Percentiles rank a stretch among this genome's conserved stretches.
These are phyloP conservation scores for Chiridota heheva DNA, from an alignment of 35 echinoderm and acorn worm species.

Conservation along the genomic window DNA sequence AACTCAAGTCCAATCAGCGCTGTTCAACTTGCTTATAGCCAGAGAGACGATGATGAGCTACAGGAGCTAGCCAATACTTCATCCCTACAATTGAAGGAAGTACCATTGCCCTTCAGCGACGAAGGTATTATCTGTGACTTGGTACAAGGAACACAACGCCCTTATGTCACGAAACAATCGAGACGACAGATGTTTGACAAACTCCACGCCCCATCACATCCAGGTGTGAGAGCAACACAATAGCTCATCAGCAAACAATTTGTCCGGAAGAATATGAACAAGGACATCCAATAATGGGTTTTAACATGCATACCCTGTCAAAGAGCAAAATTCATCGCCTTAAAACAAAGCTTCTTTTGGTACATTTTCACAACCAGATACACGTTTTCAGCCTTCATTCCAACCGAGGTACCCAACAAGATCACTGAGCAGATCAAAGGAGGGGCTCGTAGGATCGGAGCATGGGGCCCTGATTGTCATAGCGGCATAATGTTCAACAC, in stretches of 20 bases:
- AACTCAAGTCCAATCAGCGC: neutral
- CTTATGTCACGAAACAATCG: neutral
- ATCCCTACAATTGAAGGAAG: neutral
- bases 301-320: slow-evolving; percentile 31
- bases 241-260: neutral
- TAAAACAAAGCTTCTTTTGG: too few species aligned
- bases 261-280: neutral
- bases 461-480: too few species aligned
- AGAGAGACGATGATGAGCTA: neutral
- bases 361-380: too few species aligned
- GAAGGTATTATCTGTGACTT: neutral
- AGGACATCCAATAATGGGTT: neutral
- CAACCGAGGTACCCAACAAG: too few species aligned
- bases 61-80: neutral
- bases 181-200: neutral
- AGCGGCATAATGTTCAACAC: too few species aligned
- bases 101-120: neutral
- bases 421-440: too few species aligned
- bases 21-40: neutral
- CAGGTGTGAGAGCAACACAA: slow-evolving; percentile 15
- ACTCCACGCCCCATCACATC: neutral
- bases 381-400: too few species aligned
- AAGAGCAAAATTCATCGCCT: slow-evolving; percentile 40
- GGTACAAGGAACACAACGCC: neutral
- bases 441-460: too few species aligned